Conservation (phyloP, 2,888 invertebrate genomes). For the Drosophila paramelanica region DNA sequence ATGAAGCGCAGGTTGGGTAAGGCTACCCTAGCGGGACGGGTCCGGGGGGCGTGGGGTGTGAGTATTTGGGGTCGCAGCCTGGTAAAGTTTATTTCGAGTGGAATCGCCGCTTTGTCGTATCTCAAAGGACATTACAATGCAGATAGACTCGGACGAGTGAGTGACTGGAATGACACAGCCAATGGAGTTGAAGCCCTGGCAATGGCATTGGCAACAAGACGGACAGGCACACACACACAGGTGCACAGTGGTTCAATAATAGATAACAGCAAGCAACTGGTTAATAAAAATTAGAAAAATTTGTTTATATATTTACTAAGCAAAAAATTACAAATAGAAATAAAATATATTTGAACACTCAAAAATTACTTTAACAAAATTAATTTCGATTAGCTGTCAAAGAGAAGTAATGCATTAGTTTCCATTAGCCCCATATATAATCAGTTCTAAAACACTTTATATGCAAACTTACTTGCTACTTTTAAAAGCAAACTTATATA, state of each 20-base stretch:
- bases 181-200: constrained; percentile 52
- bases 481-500: no score
- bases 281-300: no score
- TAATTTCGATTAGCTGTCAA: no score
- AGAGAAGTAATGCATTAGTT: no score
- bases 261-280: no score
- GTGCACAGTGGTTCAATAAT: constrained; percentile 31
- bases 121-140: constrained; percentile 81
- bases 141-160: constrained; percentile 73
- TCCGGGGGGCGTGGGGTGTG: background rate
- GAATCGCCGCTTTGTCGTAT: constrained; percentile 78
- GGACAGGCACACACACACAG: constrained; percentile 9
- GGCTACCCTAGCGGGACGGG: background rate
- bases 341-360: no score
- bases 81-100: constrained; percentile 77
- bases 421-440: no score
- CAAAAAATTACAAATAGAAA: no score
- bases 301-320: no score
- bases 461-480: no score
- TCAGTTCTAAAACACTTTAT: no score
- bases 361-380: no score
- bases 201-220: constrained; percentile 37
- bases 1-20: constrained; percentile 22
- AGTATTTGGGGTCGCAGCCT: constrained; percentile 25
- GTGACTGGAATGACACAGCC: constrained; percentile 68